A percentile compares a stretch with the other conserved stretches of the same genome.
Evolutionary conservation across 1,140 invertebrate species (phyloP).

Genomic region (Chlorops oryzae): DNA sequence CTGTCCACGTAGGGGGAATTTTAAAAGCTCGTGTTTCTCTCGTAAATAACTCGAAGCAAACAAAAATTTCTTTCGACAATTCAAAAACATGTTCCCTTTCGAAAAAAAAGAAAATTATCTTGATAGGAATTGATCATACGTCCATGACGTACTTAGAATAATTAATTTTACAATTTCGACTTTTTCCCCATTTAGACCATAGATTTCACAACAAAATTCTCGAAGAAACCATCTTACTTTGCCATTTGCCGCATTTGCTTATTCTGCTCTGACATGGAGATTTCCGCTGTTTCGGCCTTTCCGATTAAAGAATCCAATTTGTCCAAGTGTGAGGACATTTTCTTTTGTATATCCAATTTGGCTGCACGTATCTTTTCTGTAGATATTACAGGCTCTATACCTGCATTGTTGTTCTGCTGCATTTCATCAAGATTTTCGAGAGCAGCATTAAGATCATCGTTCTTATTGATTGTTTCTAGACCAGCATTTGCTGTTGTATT

Average conservation of each 20-base stretch:
- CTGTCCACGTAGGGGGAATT: no score
- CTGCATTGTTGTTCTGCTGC: conserved; percentile 29
- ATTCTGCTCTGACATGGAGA: conserved; percentile 62
- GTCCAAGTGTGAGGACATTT: conserved; percentile 58
- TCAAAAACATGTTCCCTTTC: no score
- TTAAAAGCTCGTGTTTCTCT: no score
- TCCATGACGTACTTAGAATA: no score
- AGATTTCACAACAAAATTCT: no score
- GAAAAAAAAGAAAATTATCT: no score
- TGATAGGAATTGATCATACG: no score
- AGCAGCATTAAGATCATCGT: conserved; percentile 47
- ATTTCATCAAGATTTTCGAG: conserved; percentile 50
- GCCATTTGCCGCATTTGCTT: conserved; percentile 64
- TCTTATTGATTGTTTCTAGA: conserved; percentile 35
- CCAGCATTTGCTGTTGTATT: conserved; percentile 20
- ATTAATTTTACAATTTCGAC: no score
- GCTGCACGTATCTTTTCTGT: conserved; percentile 34
- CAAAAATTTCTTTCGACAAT: no score
- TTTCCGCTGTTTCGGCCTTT: conserved; percentile 62
- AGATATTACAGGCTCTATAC: conserved; percentile 27
- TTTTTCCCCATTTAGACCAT: no score
- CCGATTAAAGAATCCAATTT: conserved; percentile 58
- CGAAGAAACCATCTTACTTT: conserved; percentile 48
- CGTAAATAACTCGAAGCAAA: no score
- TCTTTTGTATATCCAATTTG: conserved; percentile 52